Evolutionary conservation across 2,797 vertebrate genomes (phyloP), one percentile per base, ranked within the genome.

Genomic region (Pteronotus mesoamericanus): DNA sequence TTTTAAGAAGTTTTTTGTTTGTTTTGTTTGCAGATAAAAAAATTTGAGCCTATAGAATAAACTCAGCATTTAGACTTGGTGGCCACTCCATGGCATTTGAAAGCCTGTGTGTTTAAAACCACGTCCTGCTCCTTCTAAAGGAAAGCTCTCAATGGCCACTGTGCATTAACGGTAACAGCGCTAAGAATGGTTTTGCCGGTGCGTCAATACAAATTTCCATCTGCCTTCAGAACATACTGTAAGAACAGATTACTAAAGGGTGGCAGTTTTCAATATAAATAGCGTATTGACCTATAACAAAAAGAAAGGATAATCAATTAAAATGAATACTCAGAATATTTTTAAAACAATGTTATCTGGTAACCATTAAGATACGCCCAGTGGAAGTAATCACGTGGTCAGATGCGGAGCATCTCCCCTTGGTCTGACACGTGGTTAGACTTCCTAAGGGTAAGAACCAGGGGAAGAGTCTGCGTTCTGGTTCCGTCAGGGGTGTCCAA

Each of bases 341-440:
- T n/a, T 84, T 22, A 44, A 69, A 61, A 69, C 57, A 10, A 11
- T 84, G 9, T 15, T 9, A 15, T 68, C 26, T 55, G 8, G 39
- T 37, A 6, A 42, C 37, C 29, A 48, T 32, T 71, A 92, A 89
- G n/a, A 39, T 77, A 48, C 22, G 3, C 9, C 4, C 22, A n/a
- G 3, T 64, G 24, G 32, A 89, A 85, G 9, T 22, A 44, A 26
- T 69, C 3, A 91, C 34, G 53, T 92, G n/a, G 80, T 51, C 16
- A 51, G 29, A 34, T 64, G 5, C 42, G 32, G 2, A 37, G 18
- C 9, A 2, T 61, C 32, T 55, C 7, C 2, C 10, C 16, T 85
- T n/a, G 3, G 44, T 15, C 5, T 29, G 61, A 42, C 15, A 29
- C 2, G 0, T 26, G 37, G 75, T 15, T n/a, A 2, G 61, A 2